Percentiles rank a stretch among this genome's conserved stretches.
Evolutionary conservation across 2,888 invertebrate genomes (phyloP).

Genomic region (Gari tellinella): DNA sequence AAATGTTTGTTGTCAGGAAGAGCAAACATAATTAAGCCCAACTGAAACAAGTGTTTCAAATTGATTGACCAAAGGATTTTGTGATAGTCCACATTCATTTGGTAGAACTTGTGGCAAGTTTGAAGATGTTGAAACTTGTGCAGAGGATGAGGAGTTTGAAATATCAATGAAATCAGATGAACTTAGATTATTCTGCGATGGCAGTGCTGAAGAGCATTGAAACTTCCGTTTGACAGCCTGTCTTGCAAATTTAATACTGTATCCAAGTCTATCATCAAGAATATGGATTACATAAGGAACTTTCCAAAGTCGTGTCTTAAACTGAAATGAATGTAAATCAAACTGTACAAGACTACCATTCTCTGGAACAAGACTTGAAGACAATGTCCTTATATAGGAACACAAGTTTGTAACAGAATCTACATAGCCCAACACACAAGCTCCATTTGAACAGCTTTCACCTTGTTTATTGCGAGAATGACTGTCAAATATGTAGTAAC

Average conservation of each 20-base stretch:
- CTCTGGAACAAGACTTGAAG: background rate
- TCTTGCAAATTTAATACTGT: background rate
- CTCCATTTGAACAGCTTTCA: slow-evolving; percentile 2
- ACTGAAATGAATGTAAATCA: background rate
- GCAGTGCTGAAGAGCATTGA: too few relatives aligned
- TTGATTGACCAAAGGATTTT: background rate
- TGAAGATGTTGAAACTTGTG: background rate
- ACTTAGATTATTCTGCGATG: too few relatives aligned
- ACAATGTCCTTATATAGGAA: background rate
- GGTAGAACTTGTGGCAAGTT: background rate
- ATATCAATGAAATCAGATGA: background rate
- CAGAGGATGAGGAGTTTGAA: too few relatives aligned
- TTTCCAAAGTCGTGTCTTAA: background rate
- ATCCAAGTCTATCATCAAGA: background rate
- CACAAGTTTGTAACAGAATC: background rate
- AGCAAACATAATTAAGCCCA: slow-evolving; percentile 1
- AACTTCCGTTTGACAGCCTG: too few relatives aligned
- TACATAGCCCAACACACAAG: background rate
- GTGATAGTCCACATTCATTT: background rate
- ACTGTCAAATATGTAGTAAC: background rate
- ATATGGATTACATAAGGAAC: background rate
- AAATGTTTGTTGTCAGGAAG: slow-evolving; percentile 1
- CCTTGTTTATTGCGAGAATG: slow-evolving; percentile 1
- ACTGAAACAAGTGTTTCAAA: slow-evolving; percentile 1
- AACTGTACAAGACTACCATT: background rate